These are phyloP conservation scores for Cyrtorhinus lividipennis DNA, from an alignment of 1,140 invertebrate species.

Conservation along the genomic window DNA sequence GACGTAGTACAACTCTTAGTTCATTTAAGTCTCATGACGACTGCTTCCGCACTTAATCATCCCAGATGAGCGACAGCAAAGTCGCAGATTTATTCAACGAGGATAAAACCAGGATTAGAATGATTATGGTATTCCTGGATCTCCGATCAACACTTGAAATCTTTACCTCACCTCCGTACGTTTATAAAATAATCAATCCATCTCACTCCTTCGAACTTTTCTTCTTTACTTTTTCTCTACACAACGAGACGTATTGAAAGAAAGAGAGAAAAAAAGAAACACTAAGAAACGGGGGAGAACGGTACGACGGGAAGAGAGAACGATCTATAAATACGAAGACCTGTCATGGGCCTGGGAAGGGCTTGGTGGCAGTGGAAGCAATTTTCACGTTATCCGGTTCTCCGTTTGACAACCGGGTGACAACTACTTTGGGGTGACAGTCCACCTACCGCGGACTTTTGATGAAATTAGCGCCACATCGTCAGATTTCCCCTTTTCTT, in stretches of 20 bases:
- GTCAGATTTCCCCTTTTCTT: too few species aligned
- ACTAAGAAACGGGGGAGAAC: background rate
- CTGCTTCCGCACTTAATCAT: too few species aligned
- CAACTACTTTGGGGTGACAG: background rate
- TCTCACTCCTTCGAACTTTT: background rate
- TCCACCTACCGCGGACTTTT: background rate
- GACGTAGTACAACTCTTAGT: too few species aligned
- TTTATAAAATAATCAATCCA: too few species aligned
- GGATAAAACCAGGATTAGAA: too few species aligned
- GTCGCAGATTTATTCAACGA: too few species aligned
- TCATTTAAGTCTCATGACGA: too few species aligned
- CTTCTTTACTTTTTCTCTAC: background rate
- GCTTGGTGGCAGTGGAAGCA: background rate
- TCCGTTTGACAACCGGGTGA: constrained; percentile 4
- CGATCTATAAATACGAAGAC: constrained; percentile 6
- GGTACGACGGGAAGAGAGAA: background rate
- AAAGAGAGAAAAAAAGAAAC: background rate
- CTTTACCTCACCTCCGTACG: too few species aligned
- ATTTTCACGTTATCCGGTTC: constrained; percentile 6
- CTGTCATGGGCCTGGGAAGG: background rate
- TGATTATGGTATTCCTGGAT: too few species aligned
- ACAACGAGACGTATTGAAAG: background rate
- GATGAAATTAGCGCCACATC: background rate
- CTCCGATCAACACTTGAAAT: too few species aligned
- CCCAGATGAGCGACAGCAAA: too few species aligned